These are phyloP conservation scores for Callopanchax toddi DNA, from an alignment of 2,113 vertebrate genomes.

Conservation along the genomic window DNA sequence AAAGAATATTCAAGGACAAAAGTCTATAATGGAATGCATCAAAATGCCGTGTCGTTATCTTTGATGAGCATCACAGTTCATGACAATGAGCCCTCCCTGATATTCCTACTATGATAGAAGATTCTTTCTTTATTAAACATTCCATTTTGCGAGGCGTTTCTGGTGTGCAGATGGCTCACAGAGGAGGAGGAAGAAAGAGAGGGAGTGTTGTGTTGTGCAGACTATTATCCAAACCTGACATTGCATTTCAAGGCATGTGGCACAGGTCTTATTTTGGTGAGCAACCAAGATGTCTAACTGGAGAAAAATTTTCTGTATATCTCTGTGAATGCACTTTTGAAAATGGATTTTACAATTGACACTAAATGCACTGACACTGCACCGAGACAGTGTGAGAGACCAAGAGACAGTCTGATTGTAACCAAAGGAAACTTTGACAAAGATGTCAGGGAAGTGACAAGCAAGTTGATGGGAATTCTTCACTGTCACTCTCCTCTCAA, in stretches of 20 bases:
- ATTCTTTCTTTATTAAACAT: slow-evolving; percentile 50
- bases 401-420: slow-evolving; percentile 62
- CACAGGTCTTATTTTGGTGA: slow-evolving; percentile 32
- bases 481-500: slow-evolving; percentile 68
- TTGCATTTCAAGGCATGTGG: slow-evolving; percentile 35
- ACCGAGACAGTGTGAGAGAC: slow-evolving; percentile 35
- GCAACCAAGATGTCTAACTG: slow-evolving; percentile 38
- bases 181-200: slow-evolving; percentile 3
- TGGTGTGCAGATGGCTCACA: slow-evolving; percentile 19
- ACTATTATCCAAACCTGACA: slow-evolving; percentile 44
- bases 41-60: slow-evolving; percentile 62
- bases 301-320: slow-evolving; percentile 51
- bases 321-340: slow-evolving; percentile 63
- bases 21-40: slow-evolving; percentile 63
- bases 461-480: slow-evolving; percentile 77
- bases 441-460: slow-evolving; percentile 68
- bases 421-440: slow-evolving; percentile 63
- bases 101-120: slow-evolving; percentile 54
- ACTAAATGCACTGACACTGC: slow-evolving; percentile 66
- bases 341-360: slow-evolving; percentile 67
- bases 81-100: slow-evolving; percentile 55
- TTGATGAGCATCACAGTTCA: slow-evolving; percentile 56
- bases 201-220: slow-evolving; percentile 27
- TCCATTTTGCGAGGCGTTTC: slow-evolving; percentile 36
- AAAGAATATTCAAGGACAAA: slow-evolving; percentile 76